A percentile compares a stretch with the other conserved stretches of the same genome.
Evolutionary conservation across 2,888 invertebrate species (phyloP).

Genomic region (Polymixis flavicincta): DNA sequence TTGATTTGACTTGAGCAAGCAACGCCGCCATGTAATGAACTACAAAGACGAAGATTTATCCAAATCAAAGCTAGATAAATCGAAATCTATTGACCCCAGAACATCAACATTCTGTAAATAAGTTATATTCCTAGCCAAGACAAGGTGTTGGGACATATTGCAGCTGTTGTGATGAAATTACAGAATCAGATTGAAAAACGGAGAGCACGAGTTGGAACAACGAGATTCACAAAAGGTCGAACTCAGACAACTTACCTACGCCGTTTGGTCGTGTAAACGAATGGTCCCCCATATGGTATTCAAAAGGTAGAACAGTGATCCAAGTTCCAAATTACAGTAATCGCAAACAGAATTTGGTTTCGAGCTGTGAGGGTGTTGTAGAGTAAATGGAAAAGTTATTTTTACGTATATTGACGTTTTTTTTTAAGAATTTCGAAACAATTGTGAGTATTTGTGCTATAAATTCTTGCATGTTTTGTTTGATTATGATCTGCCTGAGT

Average conservation of each 20-base stretch:
- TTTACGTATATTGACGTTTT: slow-evolving; percentile 9
- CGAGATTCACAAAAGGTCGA: slow-evolving; percentile 23
- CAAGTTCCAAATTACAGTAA: background rate
- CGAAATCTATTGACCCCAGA: background rate
- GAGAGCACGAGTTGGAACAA: slow-evolving; percentile 39
- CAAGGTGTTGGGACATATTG: slow-evolving; percentile 3
- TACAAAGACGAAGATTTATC: background rate
- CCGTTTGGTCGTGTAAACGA: slow-evolving; percentile 15
- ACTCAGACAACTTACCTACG: background rate
- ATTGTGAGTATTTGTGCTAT: slow-evolving; percentile 39
- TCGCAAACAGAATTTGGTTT: background rate
- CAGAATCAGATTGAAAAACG: slow-evolving; percentile 28
- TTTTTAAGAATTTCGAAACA: slow-evolving; percentile 18
- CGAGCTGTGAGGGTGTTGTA: background rate
- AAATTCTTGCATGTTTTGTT: background rate
- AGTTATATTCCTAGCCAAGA: background rate
- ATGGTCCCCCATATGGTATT: slow-evolving; percentile 9
- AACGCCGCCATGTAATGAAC: slow-evolving; percentile 39
- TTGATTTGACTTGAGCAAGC: slow-evolving; percentile 23
- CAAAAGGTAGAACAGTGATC: slow-evolving; percentile 14
- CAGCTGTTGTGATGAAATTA: slow-evolving; percentile 36
- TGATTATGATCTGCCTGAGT: background rate
- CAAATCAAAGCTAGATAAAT: slow-evolving; percentile 14
- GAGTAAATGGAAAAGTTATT: slow-evolving; percentile 35
- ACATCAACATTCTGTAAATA: background rate